Conservation (phyloP, 2,888 invertebrate species). For the Drosophila emarginata region DNA sequence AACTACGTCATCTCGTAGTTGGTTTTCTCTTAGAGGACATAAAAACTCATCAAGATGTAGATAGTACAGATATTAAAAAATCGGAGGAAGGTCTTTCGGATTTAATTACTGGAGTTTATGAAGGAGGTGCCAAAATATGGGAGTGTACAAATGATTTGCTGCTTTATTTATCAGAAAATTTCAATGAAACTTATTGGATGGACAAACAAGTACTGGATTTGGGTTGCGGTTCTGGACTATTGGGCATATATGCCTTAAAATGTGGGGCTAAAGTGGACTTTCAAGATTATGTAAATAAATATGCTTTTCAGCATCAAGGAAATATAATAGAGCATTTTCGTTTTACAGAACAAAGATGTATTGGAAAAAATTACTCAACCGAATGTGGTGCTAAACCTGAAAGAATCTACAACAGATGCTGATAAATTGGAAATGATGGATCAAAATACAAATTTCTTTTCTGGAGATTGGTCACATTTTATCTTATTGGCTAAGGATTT, state of each 20-base stretch:
- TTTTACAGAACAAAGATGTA: constrained; percentile 92
- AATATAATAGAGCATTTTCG: not conserved
- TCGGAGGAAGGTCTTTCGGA: constrained; percentile 88
- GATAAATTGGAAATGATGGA: constrained; percentile 44
- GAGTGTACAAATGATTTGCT: constrained; percentile 94
- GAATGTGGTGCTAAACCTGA: constrained; percentile 87
- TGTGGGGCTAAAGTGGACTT: constrained; percentile 89
- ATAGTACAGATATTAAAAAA: constrained; percentile 80
- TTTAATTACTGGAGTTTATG: constrained; percentile 89
- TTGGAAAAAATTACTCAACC: constrained; percentile 91
- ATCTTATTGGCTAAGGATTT: constrained; percentile 80
- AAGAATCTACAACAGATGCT: constrained; percentile 32
- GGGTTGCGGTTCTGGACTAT: constrained; percentile 95
- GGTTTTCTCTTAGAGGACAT: constrained; percentile 74
- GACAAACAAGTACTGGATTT: constrained; percentile 89
- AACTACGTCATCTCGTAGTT: constrained; percentile 67
- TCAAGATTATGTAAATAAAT: constrained; percentile 94
- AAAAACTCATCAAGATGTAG: constrained; percentile 48
- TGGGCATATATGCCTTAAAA: constrained; percentile 90
- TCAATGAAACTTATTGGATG: constrained; percentile 80
- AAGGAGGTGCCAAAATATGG: constrained; percentile 98
- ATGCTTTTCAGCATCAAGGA: not conserved
- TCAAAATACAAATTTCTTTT: constrained; percentile 84
- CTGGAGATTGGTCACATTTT: constrained; percentile 90
- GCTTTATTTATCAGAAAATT: constrained; percentile 84